Evolutionary conservation across 2,888 invertebrate genomes (phyloP).

Genomic region (Heliconius ismenius): DNA sequence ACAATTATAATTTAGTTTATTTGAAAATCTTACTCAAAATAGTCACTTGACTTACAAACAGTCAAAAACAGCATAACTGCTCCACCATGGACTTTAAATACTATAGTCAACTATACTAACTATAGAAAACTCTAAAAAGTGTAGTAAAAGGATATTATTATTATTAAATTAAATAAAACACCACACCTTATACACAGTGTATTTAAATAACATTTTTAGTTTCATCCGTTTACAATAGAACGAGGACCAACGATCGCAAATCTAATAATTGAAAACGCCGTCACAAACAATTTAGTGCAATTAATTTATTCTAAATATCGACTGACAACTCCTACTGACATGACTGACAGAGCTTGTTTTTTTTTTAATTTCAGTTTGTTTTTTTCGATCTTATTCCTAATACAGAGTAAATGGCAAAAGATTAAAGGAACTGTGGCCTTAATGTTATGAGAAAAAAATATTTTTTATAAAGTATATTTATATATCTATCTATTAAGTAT

Average conservation of each 20-base stretch:
- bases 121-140: too few species aligned
- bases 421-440: constrained; percentile 36
- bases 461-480: constrained; percentile 25
- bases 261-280: constrained; percentile 42
- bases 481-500: constrained; percentile 23
- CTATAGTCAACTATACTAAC: too few species aligned
- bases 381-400: constrained; percentile 16
- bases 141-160: not conserved
- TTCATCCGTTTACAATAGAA: constrained; percentile 51
- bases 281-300: constrained; percentile 37
- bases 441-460: constrained; percentile 22
- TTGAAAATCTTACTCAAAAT: too few species aligned
- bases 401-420: constrained; percentile 27
- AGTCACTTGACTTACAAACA: too few species aligned
- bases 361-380: not conserved
- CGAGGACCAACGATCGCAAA: constrained; percentile 51
- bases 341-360: constrained; percentile 9
- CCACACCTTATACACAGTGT: constrained; percentile 44
- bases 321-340: constrained; percentile 19
- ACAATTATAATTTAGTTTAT: too few species aligned
- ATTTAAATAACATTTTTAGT: constrained; percentile 55
- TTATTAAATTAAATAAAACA: constrained; percentile 35
- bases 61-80: too few species aligned
- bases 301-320: constrained; percentile 34
- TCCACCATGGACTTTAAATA: too few species aligned